Evolutionary conservation across 2,797 vertebrate species (phyloP), one percentile per base, ranked within the genome.

Genomic region (Kryptolebias ocellatus): DNA sequence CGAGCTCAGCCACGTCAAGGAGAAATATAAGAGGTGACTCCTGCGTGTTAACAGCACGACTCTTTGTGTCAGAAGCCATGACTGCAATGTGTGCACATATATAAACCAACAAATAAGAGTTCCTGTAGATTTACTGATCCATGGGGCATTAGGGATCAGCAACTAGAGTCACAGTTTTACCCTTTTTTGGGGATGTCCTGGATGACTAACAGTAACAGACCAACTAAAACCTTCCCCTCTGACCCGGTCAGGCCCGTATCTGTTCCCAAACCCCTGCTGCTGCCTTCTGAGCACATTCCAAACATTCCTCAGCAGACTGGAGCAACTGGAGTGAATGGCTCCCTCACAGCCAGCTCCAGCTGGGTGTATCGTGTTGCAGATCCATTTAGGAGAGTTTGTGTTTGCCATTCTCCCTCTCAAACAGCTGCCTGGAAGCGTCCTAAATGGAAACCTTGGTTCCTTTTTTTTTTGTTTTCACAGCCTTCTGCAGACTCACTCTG

Each of bases 1-100:
- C 1, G 93, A 95, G 81, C 90, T 94, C 39, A 68, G 74, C 37
- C 83, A 74, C 7, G 76, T 92, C 54, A 94, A 93, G 62, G 92
- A 93, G 14, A 94, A 92, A 78, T 93, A 92, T 61, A 91, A 88
- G 87, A 94, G 93, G 93, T 94, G 15, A 0, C 49, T 11, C 10
- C 11, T 42, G 14, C 12, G 9, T 34, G 31, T 34, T 34, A 6
- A 5, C 39, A 42, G 39, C 12, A 42, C 10, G 11, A 3, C 31
- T 4, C 20, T 24, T 24, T 24, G 20, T 24, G 31, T 34, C 31
- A 34, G 7, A 34, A 34, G 5, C 5, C 34, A 34, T 34, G 6
- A 9, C 5, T 34, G 9, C 34, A 34, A 34, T 34, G 34, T 34
- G 34, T 34, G 34, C 34, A 34, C 34, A 34, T 34, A 34, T 34